Base-by-base conservation (phyloP, 2,113 vertebrate species). In the Muscicapa adusta region DNA sequence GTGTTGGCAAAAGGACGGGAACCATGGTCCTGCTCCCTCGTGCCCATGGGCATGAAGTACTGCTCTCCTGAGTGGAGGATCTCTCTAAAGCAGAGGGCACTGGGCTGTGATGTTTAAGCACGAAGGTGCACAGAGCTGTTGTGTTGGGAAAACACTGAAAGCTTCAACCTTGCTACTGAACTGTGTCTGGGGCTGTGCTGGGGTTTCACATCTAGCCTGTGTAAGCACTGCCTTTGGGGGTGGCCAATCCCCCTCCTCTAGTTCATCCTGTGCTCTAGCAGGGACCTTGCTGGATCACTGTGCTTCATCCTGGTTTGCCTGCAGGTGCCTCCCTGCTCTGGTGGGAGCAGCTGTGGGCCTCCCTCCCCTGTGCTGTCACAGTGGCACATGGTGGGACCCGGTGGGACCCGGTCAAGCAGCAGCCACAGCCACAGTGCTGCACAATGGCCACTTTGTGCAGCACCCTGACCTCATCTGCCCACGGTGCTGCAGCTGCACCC, bases 361-460 rank as follows among this genome's bases (percentile, higher is more conserved):
- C 45, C 34, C 20, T 29, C 63, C 34, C 34, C 18, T 0, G 8
- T 4, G 51, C 86, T 17, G 6, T 63, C 57, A 1, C 22, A 0
- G 5, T 92, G 84, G 74, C 67, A 25, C 0, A 1, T 2, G 0
- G 54, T 93, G 73, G 80, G 75, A 38, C 0, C 1, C 57, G 80
- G 73, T 70, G 79, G 75, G 22, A 36, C 22, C 23, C 1, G 4
- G 38, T 82, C 58, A 56, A 10, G 88, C 92, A 92, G 86, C 47
- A 73, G 90, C 36, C 53, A 14, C 42, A 73, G 53, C 50, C 16
- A 0, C 54, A 36, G 38, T 48, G 85, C 89, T 18, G 68, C 79
- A 94, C 93, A 97, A 78, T 75, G 88, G 73, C 60, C 40, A 26
- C 91, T 94, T 51, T 96, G 91, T 96, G 70, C 38, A 11, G 77